Evolutionary conservation across 2,797 vertebrate species (phyloP).

Genomic region (Halcyon smyrnensis): DNA sequence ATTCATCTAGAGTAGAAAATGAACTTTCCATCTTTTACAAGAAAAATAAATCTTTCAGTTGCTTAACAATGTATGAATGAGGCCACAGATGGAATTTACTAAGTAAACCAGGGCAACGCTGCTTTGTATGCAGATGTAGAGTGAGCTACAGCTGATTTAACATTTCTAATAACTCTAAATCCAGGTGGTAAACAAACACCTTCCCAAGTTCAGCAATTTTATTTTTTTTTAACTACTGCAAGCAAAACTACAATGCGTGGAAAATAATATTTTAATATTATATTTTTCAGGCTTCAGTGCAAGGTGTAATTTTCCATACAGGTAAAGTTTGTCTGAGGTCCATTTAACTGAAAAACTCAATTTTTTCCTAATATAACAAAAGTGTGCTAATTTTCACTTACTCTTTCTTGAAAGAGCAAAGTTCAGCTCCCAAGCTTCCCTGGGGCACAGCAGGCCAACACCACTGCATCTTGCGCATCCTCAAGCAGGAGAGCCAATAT

Average conservation of each 20-base stretch:
- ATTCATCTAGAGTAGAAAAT: neutral
- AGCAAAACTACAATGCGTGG: neutral
- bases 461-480: neutral
- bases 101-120: conserved; percentile 8
- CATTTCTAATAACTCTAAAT: neutral
- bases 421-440: neutral
- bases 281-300: neutral
- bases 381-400: neutral
- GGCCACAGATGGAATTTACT: conserved; percentile 7
- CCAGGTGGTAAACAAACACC: neutral
- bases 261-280: neutral
- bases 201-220: neutral
- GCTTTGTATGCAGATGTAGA: conserved; percentile 1
- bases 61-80: neutral
- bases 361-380: neutral
- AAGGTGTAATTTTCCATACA: neutral
- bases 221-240: neutral
- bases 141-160: conserved; percentile 9
- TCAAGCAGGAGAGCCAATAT: neutral
- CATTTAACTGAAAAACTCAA: neutral
- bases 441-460: neutral
- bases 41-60: conserved; percentile 10
- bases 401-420: neutral
- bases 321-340: neutral
- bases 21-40: neutral